These are phyloP conservation scores for Mycalesis mineus DNA, from an alignment of 2,888 invertebrate genomes.

Conservation along the genomic window DNA sequence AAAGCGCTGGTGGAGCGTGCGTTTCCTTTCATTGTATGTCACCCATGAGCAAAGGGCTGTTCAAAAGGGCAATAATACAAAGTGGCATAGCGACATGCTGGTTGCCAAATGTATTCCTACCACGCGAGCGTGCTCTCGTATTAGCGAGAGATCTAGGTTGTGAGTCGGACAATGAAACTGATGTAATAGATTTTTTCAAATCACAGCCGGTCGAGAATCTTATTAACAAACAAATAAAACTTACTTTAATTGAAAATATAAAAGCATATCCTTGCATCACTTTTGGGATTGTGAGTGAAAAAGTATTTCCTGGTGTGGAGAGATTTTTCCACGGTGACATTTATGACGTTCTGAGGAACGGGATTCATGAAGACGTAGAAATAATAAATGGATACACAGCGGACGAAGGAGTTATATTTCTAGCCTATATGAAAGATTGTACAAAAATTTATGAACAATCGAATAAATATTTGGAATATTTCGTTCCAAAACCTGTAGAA, in stretches of 20 bases:
- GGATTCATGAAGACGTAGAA: conserved; percentile 71
- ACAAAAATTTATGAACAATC: conserved; percentile 33
- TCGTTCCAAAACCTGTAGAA: conserved; percentile 33
- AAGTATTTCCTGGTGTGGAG: conserved; percentile 45
- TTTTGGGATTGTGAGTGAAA: conserved; percentile 44
- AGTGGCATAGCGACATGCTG: conserved; percentile 78
- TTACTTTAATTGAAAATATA: conserved; percentile 33
- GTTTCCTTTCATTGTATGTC: conserved; percentile 57
- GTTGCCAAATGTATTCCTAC: conserved; percentile 67
- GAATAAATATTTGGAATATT: conserved; percentile 33
- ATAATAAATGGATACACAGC: conserved; percentile 84
- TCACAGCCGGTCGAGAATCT: conserved; percentile 42
- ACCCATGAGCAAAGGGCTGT: conserved; percentile 63
- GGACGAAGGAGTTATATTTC: conserved; percentile 79
- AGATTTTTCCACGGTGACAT: conserved; percentile 54
- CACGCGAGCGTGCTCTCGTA: conserved; percentile 62
- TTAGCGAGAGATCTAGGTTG: conserved; percentile 48
- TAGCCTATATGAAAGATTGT: conserved; percentile 19
- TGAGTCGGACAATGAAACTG: conserved; percentile 44
- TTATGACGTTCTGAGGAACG: conserved; percentile 52
- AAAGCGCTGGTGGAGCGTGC: conserved; percentile 59
- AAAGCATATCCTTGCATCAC: conserved; percentile 34
- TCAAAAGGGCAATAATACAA: conserved; percentile 79
- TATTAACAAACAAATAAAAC: conserved; percentile 33
- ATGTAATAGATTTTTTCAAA: conserved; percentile 50